Conservation (phyloP, 2,113 vertebrate species). For the Crotalus tigris region DNA sequence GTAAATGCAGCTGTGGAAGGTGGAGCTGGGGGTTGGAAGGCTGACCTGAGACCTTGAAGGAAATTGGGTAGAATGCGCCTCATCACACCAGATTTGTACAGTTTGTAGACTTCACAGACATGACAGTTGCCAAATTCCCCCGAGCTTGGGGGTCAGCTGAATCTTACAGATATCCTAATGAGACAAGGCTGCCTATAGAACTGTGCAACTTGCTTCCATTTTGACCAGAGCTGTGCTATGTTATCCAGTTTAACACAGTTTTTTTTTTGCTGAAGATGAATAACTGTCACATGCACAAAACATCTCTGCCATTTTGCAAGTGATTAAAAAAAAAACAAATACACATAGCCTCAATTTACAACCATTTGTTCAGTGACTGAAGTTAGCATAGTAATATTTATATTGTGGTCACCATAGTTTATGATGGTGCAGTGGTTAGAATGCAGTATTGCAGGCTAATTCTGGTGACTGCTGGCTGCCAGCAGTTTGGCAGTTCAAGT, state of each 20-base stretch:
- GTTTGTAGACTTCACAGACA: background rate
- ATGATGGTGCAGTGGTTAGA: background rate
- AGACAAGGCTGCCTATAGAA: background rate
- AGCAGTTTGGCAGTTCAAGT: background rate
- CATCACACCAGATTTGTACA: background rate
- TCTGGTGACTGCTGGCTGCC: background rate
- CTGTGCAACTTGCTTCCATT: no score
- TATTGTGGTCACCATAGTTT: background rate
- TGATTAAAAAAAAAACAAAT: background rate
- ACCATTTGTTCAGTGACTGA: background rate
- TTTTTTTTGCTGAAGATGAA: background rate
- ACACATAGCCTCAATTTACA: background rate
- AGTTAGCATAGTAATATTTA: background rate
- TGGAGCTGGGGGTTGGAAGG: background rate
- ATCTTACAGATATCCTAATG: background rate
- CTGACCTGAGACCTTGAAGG: background rate
- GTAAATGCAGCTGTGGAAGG: conserved; percentile 3
- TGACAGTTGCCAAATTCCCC: background rate
- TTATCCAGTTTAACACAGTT: background rate
- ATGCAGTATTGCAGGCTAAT: background rate
- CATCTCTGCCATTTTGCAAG: background rate
- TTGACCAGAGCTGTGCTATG: background rate
- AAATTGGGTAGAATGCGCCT: background rate
- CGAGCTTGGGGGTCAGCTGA: background rate
- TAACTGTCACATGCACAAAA: background rate